Conservation (phyloP, 1,140 invertebrate species). For the Trachymyrmex septentrionalis region DNA sequence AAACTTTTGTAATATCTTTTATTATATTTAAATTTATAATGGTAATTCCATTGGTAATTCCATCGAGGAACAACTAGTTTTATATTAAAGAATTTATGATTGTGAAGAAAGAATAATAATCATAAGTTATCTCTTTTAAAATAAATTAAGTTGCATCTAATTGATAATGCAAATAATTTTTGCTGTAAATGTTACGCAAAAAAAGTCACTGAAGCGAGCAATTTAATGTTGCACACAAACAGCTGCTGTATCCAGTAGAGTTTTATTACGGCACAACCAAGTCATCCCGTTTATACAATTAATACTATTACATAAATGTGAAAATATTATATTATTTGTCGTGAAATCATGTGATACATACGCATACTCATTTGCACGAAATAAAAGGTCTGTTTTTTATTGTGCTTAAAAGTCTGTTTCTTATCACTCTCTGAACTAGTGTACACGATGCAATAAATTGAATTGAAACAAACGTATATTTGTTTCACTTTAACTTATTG, state of each 20-base stretch:
- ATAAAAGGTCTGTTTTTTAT: not conserved
- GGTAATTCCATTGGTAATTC: not conserved
- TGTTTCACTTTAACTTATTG: too few relatives aligned
- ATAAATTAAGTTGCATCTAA: not conserved
- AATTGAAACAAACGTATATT: too few relatives aligned
- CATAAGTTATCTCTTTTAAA: not conserved
- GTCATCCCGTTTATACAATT: not conserved
- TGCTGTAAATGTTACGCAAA: not conserved
- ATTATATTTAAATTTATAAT: not conserved
- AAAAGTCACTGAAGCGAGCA: not conserved
- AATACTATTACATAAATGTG: not conserved
- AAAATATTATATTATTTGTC: not conserved
- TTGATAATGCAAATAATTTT: not conserved
- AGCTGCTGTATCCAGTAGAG: not conserved
- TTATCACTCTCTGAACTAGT: too few relatives aligned
- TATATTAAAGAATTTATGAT: not conserved
- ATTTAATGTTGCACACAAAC: not conserved
- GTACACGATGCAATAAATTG: too few relatives aligned
- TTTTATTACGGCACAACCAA: slow-evolving; percentile 20
- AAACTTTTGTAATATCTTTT: not conserved
- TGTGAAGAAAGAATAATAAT: not conserved
- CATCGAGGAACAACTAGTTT: not conserved
- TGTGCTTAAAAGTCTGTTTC: too few relatives aligned
- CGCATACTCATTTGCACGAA: not conserved
- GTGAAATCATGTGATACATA: not conserved